Evolutionary conservation across 2,888 invertebrate genomes (phyloP).

Genomic region (Pimpla rufipes): DNA sequence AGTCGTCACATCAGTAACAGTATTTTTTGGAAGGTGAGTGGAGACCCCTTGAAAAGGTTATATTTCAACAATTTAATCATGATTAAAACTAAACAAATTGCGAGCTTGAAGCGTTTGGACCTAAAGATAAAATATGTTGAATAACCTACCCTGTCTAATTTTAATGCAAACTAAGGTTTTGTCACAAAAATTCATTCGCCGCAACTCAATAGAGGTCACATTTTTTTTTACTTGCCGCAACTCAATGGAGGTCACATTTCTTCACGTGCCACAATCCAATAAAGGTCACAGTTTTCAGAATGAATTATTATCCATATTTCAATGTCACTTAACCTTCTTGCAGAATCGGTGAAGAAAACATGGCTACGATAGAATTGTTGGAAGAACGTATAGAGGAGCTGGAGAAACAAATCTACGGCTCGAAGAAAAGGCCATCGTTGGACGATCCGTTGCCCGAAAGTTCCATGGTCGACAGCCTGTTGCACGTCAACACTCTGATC

Average conservation of each 20-base stretch:
- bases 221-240: too few relatives aligned
- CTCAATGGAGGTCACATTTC: too few relatives aligned
- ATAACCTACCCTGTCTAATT: too few relatives aligned
- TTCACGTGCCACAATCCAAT: too few relatives aligned
- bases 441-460: constrained; percentile 78
- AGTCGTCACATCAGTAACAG: background rate
- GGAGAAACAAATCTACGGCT: constrained; percentile 85
- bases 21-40: background rate
- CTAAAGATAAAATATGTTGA: too few relatives aligned
- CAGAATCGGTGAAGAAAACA: constrained; percentile 30
- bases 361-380: constrained; percentile 81
- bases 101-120: too few relatives aligned
- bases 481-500: constrained; percentile 86
- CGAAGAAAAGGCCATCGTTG: constrained; percentile 76
- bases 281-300: background rate
- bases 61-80: background rate
- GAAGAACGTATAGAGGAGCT: constrained; percentile 85
- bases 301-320: background rate
- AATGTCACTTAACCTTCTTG: background rate
- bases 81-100: too few relatives aligned
- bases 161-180: too few relatives aligned
- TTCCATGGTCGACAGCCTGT: constrained; percentile 85
- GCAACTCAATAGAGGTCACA: too few relatives aligned
- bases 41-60: background rate
- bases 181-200: too few relatives aligned